A percentile compares a stretch with the other conserved stretches of the same genome.
Conservation (phyloP, 2,797 vertebrate species). For the Eptatretus atami region DNA sequence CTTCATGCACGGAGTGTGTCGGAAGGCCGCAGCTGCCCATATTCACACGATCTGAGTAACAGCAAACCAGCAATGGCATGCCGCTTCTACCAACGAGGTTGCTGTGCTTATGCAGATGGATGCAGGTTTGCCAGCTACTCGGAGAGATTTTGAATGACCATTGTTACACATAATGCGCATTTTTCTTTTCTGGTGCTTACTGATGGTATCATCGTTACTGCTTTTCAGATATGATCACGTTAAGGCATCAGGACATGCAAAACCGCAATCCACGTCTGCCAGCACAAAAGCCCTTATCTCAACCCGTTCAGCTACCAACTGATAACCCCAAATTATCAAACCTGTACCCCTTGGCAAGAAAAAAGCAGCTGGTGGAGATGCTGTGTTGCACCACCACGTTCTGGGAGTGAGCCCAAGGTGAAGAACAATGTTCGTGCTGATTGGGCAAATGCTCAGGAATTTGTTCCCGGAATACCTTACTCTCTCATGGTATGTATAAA, state of each 20-base stretch:
- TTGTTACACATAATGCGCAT: background rate
- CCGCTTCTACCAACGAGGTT: constrained; percentile 83
- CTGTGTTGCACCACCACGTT: no score
- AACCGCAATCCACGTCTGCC: constrained; percentile 13
- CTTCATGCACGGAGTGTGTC: constrained; percentile 92
- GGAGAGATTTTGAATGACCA: background rate
- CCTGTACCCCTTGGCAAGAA: constrained; percentile 16
- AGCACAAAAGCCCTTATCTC: background rate
- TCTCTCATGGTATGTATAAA: constrained; percentile 13
- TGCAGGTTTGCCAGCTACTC: constrained; percentile 36
- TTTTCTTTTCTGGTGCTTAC: background rate
- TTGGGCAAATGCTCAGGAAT: constrained; percentile 87
- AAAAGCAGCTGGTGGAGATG: no score
- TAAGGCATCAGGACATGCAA: constrained; percentile 31
- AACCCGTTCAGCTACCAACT: background rate
- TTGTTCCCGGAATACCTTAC: constrained; percentile 85
- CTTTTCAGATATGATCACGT: constrained; percentile 49
- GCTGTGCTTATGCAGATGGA: constrained; percentile 65
- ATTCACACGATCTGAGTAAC: constrained; percentile 59
- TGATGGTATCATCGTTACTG: background rate
- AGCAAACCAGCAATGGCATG: constrained; percentile 56
- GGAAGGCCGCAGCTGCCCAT: constrained; percentile 86
- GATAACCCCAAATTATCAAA: constrained; percentile 13
- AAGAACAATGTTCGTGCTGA: constrained; percentile 18
- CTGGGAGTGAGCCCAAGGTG: no score